phyloP scores from a whole-genome alignment of 1,140 invertebrate genomes.

The Papilio helenus region DNA sequence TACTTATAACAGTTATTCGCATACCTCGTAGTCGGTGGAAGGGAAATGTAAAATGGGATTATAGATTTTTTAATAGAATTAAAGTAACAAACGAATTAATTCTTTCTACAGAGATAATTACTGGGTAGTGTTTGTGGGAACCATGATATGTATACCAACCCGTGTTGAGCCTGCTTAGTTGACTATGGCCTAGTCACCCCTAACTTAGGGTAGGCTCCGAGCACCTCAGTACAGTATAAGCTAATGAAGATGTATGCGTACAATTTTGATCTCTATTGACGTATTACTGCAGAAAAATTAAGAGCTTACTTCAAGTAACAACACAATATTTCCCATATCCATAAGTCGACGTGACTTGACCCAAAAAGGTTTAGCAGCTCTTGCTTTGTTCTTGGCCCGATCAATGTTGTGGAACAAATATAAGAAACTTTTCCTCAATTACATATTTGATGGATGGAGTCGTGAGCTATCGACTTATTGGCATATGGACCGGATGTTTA shows the following conservation, averaged over 20 bases:
- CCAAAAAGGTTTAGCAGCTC: background rate
- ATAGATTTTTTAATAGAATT: background rate
- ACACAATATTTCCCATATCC: background rate
- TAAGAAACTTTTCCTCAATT: constrained; percentile 24
- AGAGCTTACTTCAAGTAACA: no score
- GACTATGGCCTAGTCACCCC: no score
- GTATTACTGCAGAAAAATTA: background rate
- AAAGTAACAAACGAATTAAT: background rate
- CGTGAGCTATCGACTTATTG: background rate
- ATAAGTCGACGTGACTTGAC: background rate
- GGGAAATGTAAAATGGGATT: background rate
- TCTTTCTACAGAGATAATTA: background rate
- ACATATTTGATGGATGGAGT: constrained; percentile 13
- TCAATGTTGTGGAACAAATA: background rate
- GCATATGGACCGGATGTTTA: background rate
- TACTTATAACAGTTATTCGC: background rate
- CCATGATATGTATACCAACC: no score
- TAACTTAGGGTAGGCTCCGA: no score
- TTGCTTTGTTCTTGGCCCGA: background rate
- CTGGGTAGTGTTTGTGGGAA: background rate
- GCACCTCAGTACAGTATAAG: no score
- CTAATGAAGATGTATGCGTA: no score
- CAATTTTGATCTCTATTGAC: no score
- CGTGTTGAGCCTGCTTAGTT: no score
- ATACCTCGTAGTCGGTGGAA: background rate